phyloP scores from a whole-genome alignment of 2,797 vertebrate genomes.

The Huso huso region DNA sequence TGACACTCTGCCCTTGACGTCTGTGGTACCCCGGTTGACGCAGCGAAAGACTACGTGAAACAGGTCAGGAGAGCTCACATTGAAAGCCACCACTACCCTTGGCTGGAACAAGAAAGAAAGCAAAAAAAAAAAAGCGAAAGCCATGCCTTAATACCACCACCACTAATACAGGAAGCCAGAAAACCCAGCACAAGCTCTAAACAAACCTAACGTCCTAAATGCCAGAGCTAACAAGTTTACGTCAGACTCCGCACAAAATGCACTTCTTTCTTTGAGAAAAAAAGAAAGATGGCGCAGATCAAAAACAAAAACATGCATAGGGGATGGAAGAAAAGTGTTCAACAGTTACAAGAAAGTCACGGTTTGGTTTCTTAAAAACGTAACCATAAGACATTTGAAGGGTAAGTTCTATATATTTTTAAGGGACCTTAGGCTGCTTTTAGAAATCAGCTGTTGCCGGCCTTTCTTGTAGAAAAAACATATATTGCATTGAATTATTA shows the following conservation, averaged over 20 bases:
- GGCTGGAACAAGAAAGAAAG: conserved; percentile 55
- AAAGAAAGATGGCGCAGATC: neutral
- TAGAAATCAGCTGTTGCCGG: too few species aligned
- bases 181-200: conserved; percentile 23
- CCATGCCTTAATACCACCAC: conserved; percentile 41
- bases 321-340: neutral
- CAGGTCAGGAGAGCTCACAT: conserved; percentile 80
- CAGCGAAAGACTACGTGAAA: conserved; percentile 85
- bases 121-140: conserved; percentile 26
- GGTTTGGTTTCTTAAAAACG: too few species aligned
- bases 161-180: conserved; percentile 17
- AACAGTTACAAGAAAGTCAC: neutral
- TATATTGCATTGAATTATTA: too few species aligned
- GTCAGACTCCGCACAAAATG: neutral
- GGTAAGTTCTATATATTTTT: too few species aligned
- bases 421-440: too few species aligned
- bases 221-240: conserved; percentile 21
- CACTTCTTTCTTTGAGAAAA: neutral
- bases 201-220: conserved; percentile 17
- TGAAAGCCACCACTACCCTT: conserved; percentile 75
- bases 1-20: conserved; percentile 68
- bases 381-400: too few species aligned
- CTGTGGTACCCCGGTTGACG: conserved; percentile 61
- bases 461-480: too few species aligned
- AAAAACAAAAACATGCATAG: neutral